Conservation (phyloP, 2,113 vertebrate species). For the Entelurus aequoreus region DNA sequence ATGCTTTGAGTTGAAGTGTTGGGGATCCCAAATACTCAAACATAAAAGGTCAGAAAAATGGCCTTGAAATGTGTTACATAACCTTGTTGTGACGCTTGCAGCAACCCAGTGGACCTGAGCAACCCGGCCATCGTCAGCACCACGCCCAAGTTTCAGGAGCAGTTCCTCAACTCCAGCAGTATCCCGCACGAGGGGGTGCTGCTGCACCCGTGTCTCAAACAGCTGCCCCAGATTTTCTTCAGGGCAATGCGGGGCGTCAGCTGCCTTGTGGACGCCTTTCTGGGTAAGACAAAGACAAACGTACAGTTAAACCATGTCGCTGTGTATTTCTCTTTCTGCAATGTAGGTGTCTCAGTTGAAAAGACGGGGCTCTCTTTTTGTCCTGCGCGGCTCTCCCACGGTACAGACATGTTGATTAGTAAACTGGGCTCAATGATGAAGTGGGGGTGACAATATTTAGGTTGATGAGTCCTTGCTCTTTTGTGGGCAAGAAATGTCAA, state of each 20-base stretch:
- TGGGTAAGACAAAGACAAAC: constrained; percentile 74
- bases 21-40: too few relatives aligned
- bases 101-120: constrained; percentile 96
- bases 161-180: constrained; percentile 89
- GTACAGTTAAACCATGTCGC: constrained; percentile 20
- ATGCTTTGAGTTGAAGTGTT: too few relatives aligned
- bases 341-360: constrained; percentile 72
- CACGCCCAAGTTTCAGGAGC: constrained; percentile 96
- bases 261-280: constrained; percentile 92
- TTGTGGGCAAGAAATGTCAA: constrained; percentile 22
- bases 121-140: constrained; percentile 93
- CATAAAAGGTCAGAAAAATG: too few relatives aligned
- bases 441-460: constrained; percentile 47
- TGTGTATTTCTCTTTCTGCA: constrained; percentile 61
- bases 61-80: too few relatives aligned
- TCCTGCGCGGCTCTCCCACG: constrained; percentile 58
- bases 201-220: constrained; percentile 92
- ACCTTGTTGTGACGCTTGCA: constrained; percentile 42
- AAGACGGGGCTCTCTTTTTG: constrained; percentile 67
- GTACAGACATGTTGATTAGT: constrained; percentile 47
- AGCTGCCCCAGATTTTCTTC: constrained; percentile 96
- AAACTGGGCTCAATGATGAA: constrained; percentile 31
- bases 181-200: constrained; percentile 90
- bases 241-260: constrained; percentile 95
- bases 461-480: constrained; percentile 1